These are phyloP conservation scores for Urocyon cinereoargenteus DNA, from an alignment of 2,797 vertebrate genomes.

Conservation along the genomic window DNA sequence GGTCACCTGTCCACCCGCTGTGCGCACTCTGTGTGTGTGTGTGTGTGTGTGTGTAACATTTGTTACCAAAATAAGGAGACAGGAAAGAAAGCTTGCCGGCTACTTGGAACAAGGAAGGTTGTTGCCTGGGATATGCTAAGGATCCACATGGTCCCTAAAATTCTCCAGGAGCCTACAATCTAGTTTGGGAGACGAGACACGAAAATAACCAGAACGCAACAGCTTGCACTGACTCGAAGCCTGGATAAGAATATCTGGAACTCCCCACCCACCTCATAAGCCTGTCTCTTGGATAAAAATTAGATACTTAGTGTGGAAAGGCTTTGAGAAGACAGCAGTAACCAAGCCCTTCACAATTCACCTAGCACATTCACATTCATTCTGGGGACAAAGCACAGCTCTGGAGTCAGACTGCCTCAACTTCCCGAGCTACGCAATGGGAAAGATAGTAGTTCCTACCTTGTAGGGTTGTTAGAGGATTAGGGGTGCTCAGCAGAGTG, in stretches of 20 bases:
- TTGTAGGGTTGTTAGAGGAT: neutral
- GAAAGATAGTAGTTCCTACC: no score
- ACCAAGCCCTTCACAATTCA: constrained; percentile 20
- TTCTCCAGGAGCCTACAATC: constrained; percentile 36
- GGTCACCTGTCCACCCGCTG: neutral
- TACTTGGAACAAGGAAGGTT: constrained; percentile 28
- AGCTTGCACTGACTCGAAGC: constrained; percentile 65
- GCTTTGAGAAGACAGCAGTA: constrained; percentile 40
- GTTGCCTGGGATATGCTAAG: constrained; percentile 33
- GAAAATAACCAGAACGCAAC: constrained; percentile 78
- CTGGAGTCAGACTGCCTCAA: constrained; percentile 13
- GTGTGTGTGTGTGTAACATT: neutral
- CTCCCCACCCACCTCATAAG: constrained; percentile 61
- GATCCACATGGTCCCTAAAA: constrained; percentile 14
- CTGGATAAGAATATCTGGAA: constrained; percentile 78
- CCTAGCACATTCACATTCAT: neutral
- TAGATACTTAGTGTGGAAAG: constrained; percentile 47
- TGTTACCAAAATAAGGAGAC: constrained; percentile 46
- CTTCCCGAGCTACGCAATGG: neutral
- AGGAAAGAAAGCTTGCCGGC: constrained; percentile 6
- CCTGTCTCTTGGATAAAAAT: constrained; percentile 60
- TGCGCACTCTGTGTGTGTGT: neutral
- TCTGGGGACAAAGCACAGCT: neutral
- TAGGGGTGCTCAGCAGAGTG: neutral
- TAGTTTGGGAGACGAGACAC: constrained; percentile 60